Evolutionary conservation across 2,888 invertebrate genomes (phyloP).

Genomic region (Microctonus aethiopoides): DNA sequence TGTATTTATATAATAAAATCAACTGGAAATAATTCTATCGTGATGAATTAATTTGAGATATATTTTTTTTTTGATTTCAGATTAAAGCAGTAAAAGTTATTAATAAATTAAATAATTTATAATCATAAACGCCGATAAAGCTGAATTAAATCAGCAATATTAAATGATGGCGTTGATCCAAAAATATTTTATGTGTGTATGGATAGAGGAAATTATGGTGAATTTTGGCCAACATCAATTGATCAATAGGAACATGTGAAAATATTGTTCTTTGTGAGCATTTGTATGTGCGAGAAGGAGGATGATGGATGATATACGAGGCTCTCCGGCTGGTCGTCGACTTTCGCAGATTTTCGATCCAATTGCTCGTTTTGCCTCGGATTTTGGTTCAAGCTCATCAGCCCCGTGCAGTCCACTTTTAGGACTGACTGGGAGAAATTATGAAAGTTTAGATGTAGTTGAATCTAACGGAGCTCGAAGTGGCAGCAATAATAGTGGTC

Average conservation of each 20-base stretch:
- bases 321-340: slow-evolving; percentile 74
- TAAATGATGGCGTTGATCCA: neutral
- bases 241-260: slow-evolving; percentile 13
- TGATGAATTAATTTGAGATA: no score
- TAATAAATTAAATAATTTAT: neutral
- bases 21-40: no score
- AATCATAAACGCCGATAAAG: neutral
- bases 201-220: neutral
- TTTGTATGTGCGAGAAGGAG: slow-evolving; percentile 18
- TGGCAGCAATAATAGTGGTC: slow-evolving; percentile 13
- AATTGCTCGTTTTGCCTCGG: slow-evolving; percentile 75
- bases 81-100: neutral
- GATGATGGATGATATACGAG: slow-evolving; percentile 62
- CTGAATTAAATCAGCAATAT: neutral
- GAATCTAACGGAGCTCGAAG: slow-evolving; percentile 39
- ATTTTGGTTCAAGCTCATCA: slow-evolving; percentile 70
- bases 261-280: neutral
- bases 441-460: slow-evolving; percentile 33
- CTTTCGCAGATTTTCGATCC: slow-evolving; percentile 87
- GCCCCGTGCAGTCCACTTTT: slow-evolving; percentile 67
- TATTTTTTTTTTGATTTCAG: neutral
- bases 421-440: slow-evolving; percentile 49
- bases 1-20: no score
- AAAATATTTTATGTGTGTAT: neutral
- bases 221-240: neutral